A percentile compares a stretch with the other conserved stretches of the same genome.
Conservation (phyloP, 53 echinoderm and acorn worm species). For the Hippasteria phrygiana region DNA sequence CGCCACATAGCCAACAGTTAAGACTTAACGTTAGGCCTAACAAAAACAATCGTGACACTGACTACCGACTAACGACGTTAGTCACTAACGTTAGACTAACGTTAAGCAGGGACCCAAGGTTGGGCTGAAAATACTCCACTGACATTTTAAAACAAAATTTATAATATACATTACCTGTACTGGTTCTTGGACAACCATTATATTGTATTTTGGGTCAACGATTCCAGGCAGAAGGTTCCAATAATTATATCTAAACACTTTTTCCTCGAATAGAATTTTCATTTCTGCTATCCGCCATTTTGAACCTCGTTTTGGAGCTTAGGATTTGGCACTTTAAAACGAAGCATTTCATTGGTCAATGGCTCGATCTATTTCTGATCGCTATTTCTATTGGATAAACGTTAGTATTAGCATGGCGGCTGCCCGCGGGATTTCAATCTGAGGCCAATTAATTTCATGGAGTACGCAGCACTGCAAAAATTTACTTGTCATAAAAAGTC, state of each 20-base stretch:
- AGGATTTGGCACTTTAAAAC: background rate
- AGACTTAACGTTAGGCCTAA: too few species aligned
- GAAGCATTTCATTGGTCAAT: slow-evolving; percentile 36
- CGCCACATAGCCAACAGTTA: too few species aligned
- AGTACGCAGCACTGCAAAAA: too few species aligned
- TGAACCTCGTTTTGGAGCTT: slow-evolving; percentile 39
- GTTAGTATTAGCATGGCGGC: background rate
- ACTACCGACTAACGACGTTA: too few species aligned
- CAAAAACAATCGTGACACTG: too few species aligned
- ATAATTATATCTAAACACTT: slow-evolving; percentile 12
- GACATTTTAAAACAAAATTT: background rate
- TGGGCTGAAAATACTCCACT: too few species aligned
- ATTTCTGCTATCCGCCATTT: slow-evolving; percentile 58
- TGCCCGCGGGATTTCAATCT: slow-evolving; percentile 4
- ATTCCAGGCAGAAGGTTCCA: background rate
- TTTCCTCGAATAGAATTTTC: slow-evolving; percentile 4
- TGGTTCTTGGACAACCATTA: slow-evolving; percentile 75
- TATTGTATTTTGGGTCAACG: background rate
- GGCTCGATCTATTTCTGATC: background rate
- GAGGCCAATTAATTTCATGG: too few species aligned
- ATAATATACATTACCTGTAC: slow-evolving; percentile 64
- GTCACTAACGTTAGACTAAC: too few species aligned
- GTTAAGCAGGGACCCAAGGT: too few species aligned
- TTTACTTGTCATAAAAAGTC: too few species aligned
- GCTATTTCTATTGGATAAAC: slow-evolving; percentile 26